Base-by-base conservation (phyloP, 2,888 invertebrate genomes). In the Unio delphinus region DNA sequence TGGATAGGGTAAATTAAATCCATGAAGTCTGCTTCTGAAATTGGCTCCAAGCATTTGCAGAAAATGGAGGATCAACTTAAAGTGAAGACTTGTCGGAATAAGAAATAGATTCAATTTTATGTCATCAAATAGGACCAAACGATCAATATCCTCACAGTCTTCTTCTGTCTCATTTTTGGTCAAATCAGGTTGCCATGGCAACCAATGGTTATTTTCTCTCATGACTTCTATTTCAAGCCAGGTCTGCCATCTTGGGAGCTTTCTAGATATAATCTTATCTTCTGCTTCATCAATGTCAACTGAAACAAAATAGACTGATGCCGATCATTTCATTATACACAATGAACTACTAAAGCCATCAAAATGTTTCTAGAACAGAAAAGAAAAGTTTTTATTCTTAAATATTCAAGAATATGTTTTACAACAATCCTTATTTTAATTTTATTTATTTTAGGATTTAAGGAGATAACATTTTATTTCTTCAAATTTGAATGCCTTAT, bases 91-190 rank as follows among this genome's bases (percentile, higher is more conserved):
- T 20, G 60, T 64, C 23, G 79, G 66, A 6, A 85, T 62, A 55
- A 67, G 68, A 65, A 89, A 83, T 45, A 90, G 66, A 61, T 79
- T 77, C 8, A 83, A 80, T 17, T 83, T 76, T 20, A 91, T 76
- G 74, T 90, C 90, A 73, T 90, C 90, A 80, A 88, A 86, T 11
- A 89, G 69, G 58, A 91, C 89, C 59, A 89, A 80, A 28, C 90
- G 76, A 55, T 91, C 90, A 4, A 86, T 79, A 74, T 91, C 91
- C 71, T 91, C 90, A 81, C 90, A 89, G 67, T 89, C 89, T 34
- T 89, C 88, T 55, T 83, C 84, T 28, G 83, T 86, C 69, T 88
- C 86, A 64, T 80, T 83, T 60, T 80, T 73, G 6, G 65, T 60
- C 11, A 72, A 7, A 71, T 85, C 83, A 55, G 88, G 87, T 83